These are phyloP conservation scores for Clinocottus analis DNA, from an alignment of 2,113 vertebrate genomes.

Conservation along the genomic window DNA sequence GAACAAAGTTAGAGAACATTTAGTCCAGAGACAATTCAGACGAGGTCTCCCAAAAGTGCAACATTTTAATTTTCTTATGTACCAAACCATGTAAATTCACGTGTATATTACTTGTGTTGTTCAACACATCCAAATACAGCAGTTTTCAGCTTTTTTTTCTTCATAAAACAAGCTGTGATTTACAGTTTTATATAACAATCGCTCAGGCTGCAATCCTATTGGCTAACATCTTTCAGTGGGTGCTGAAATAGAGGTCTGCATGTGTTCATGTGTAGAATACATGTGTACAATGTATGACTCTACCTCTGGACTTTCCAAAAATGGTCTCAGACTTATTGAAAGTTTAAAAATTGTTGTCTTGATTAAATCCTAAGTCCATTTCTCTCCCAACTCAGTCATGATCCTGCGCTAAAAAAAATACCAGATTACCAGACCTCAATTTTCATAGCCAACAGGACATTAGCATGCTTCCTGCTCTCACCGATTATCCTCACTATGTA, in stretches of 20 bases:
- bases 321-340: not conserved
- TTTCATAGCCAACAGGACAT: constrained; percentile 80
- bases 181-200: too few species aligned
- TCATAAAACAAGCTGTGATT: too few species aligned
- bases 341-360: constrained; percentile 7
- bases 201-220: too few species aligned
- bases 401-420: constrained; percentile 54
- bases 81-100: too few species aligned
- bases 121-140: too few species aligned
- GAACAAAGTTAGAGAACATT: too few species aligned
- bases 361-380: constrained; percentile 5
- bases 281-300: not conserved
- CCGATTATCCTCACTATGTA: constrained; percentile 81
- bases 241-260: not conserved
- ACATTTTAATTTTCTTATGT: too few species aligned
- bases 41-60: too few species aligned
- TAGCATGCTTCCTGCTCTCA: constrained; percentile 79
- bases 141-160: too few species aligned
- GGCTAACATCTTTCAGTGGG: not conserved
- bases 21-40: too few species aligned
- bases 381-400: constrained; percentile 23
- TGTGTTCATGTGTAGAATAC: not conserved
- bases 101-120: too few species aligned
- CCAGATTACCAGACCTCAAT: constrained; percentile 71
- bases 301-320: too few species aligned